Base-by-base conservation (phyloP, 1,140 invertebrate genomes). In the Mylabris phalerata region DNA sequence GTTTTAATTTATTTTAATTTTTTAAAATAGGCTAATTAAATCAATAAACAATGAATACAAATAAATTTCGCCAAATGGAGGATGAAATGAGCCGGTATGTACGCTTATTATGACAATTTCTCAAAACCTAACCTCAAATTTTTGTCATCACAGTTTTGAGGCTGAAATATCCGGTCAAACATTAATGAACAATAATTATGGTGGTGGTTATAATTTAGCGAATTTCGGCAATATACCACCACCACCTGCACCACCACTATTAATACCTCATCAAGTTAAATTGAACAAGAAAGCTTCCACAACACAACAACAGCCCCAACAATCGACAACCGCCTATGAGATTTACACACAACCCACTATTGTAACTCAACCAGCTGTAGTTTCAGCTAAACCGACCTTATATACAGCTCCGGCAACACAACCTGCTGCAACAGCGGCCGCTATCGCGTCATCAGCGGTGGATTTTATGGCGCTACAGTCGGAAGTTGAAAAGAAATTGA, bases 1-100 rank as follows among this genome's bases (percentile, higher is more conserved):
- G 19, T 19, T 19, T 19, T 19, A 19, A 19, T 19, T 19, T 19
- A 19, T 19, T 19, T 19, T 19, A 19, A 19, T 19, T 19, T 19
- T 19, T 19, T 2, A 1, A 19, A 19, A 19, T 19, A 19, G 19
- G 19, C 19, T 19, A 19, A 19, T 19, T 19, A 19, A 19, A 19
- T 19, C 19, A 19, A 19, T 19, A 19, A 19, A 19, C 19, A n/a
- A 54, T 54, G 51, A 44, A 54, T 54, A 26, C 51, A 11, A 47
- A 66, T 41, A 70, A 68, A 56, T 72, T 71, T 59, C 64, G 72
- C 32, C 68, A 65, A 66, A 73, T 90, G 85, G 88, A 92, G 75
- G 88, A 89, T 76, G 89, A 92, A 75, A 86, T 90, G 82, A 88
- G 83, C 65, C 84, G 88, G 86, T 88, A 79, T 72, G 52, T 61